Percentiles rank a stretch among this genome's conserved stretches.
phyloP scores from a whole-genome alignment of 2,888 invertebrate species.

The Serrognathus titanus region DNA sequence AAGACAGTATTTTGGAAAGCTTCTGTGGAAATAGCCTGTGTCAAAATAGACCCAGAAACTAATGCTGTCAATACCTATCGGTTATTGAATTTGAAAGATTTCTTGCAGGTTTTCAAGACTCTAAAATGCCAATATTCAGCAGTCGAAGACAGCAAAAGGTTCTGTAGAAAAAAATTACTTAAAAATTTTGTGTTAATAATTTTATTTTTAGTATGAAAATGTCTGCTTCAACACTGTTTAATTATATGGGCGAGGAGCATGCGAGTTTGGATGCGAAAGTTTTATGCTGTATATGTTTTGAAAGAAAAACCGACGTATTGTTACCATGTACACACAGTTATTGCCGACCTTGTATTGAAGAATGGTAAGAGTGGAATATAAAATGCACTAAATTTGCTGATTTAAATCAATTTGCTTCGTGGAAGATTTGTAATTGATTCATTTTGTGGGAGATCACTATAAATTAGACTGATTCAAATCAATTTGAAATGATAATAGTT shows the following conservation, averaged over 20 bases:
- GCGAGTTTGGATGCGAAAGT: constrained; percentile 35
- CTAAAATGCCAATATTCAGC: constrained; percentile 50
- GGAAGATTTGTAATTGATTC: too few relatives aligned
- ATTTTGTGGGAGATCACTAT: too few relatives aligned
- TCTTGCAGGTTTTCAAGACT: constrained; percentile 59
- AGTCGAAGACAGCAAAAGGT: constrained; percentile 39
- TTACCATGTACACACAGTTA: constrained; percentile 69
- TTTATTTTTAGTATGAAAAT: constrained; percentile 21
- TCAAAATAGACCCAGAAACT: constrained; percentile 54
- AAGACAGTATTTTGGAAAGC: constrained; percentile 66
- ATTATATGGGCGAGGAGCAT: constrained; percentile 30
- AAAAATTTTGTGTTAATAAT: constrained; percentile 8
- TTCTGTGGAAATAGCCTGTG: constrained; percentile 62
- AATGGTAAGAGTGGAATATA: constrained; percentile 54
- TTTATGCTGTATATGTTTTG: constrained; percentile 72
- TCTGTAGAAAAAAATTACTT: constrained; percentile 3
- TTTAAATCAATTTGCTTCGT: too few relatives aligned
- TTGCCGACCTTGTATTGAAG: constrained; percentile 67
- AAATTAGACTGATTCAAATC: too few relatives aligned
- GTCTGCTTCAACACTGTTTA: constrained; percentile 46
- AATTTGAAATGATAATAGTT: too few relatives aligned
- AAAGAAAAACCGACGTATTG: constrained; percentile 64
- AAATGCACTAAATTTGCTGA: too few relatives aligned
- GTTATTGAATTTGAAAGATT: constrained; percentile 61
- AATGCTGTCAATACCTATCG: constrained; percentile 51